Base-by-base conservation (phyloP, 2,888 invertebrate species). In the Dryomyza anilis region DNA sequence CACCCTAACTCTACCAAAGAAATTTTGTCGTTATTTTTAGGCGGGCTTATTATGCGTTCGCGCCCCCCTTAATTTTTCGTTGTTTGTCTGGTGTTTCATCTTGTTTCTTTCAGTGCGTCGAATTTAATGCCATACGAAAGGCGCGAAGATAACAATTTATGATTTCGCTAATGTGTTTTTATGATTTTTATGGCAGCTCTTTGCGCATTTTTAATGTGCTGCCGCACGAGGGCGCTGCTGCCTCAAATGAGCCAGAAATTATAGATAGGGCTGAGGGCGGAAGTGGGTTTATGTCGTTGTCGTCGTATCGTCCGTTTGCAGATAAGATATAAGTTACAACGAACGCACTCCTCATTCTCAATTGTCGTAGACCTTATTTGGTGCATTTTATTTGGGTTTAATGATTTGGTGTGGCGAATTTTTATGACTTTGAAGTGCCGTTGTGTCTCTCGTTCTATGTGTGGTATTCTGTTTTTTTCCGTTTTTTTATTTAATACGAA, bases 111-210 rank as follows among this genome's bases (percentile, higher is more conserved):
- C 25, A 14, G 43, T 14, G 12, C 39, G n/a, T n/a, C n/a, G 48
- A 43, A 39, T 61, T 61, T 61, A 57, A 52, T 52, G 43, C 46
- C 19, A 21, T 19, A n/a, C 39, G 45, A 45, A 55, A 33, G n/a
- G 19, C 50, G 63, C 58, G 71, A 74, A n/a, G 72, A 74, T 74
- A 73, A 66, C 69, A 71, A 74, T 73, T 74, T 74, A 74, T 73
- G 73, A 70, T 71, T 70, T 55, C 65, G 72, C 71, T 74, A 74
- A 74, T 73, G 74, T 71, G 70, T 70, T 72, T 72, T 73, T 72
- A 71, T 74, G 71, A 70, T 70, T 72, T 72, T 72, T 69, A 72
- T 72, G 63, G 67, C 50, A 12, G 25, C 43, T 63, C 64, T 65
- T 39, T 62, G 59, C 63, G 57, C 58, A 48, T 65, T 66, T 63